Conservation (phyloP, 1,140 invertebrate genomes). For the Lamellibrachia luymesi region DNA sequence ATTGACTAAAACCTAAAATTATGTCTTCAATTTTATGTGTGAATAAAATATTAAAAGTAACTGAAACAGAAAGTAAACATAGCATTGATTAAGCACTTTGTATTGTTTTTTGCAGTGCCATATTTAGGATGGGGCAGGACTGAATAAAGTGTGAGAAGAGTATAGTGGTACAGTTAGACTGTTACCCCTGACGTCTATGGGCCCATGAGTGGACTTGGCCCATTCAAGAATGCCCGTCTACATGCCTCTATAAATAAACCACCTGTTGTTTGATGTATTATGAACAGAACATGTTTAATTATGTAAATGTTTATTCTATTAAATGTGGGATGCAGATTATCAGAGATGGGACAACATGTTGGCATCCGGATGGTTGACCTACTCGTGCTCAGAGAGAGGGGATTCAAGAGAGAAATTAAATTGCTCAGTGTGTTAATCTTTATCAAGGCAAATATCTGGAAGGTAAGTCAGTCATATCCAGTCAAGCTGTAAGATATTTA, state of each 20-base stretch:
- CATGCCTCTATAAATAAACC: no score
- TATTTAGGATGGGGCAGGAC: not conserved
- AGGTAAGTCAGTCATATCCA: conserved; percentile 62
- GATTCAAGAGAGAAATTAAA: conserved; percentile 93
- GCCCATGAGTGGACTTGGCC: not conserved
- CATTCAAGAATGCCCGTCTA: not conserved
- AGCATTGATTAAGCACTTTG: not conserved
- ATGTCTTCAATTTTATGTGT: no score
- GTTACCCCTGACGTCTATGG: not conserved
- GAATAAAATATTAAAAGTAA: no score
- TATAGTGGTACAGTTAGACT: not conserved
- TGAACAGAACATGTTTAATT: not conserved
- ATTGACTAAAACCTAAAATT: not conserved
- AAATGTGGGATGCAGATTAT: conserved; percentile 65
- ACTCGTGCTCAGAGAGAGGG: conserved; percentile 88
- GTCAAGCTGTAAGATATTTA: not conserved
- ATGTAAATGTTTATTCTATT: not conserved
- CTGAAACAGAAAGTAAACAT: no score
- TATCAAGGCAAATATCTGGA: conserved; percentile 96
- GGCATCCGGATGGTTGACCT: conserved; percentile 90
- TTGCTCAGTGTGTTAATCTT: conserved; percentile 92
- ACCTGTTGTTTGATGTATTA: not conserved
- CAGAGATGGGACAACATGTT: conserved; percentile 92
- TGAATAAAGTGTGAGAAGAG: not conserved
- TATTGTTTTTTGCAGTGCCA: not conserved